Conservation (phyloP, 2,888 invertebrate genomes). For the Mythimna impura region DNA sequence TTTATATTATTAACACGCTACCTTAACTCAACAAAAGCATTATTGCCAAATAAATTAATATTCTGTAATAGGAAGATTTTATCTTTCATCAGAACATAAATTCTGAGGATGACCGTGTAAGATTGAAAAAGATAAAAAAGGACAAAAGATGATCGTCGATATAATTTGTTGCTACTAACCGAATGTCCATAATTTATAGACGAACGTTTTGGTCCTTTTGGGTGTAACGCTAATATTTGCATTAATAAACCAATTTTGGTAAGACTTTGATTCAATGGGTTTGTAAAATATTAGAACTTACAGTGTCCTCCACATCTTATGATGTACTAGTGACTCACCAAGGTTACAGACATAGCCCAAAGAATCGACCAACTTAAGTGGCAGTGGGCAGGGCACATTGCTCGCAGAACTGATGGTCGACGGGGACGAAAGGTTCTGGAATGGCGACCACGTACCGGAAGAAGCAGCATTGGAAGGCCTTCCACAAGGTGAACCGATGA, state of each 20-base stretch:
- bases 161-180: conserved; percentile 69
- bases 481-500: too few relatives aligned
- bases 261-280: neutral
- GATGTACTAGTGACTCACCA: too few relatives aligned
- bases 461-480: too few relatives aligned
- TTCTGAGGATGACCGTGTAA: conserved; percentile 71
- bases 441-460: too few relatives aligned
- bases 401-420: too few relatives aligned
- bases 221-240: conserved; percentile 33
- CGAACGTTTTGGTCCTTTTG: conserved; percentile 26
- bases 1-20: conserved; percentile 5
- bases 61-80: conserved; percentile 44
- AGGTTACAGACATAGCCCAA: too few relatives aligned
- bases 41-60: conserved; percentile 54
- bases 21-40: conserved; percentile 23
- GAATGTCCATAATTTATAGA: conserved; percentile 51
- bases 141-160: conserved; percentile 65
- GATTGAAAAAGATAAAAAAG: conserved; percentile 72
- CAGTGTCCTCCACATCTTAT: too few relatives aligned
- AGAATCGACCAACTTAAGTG: too few relatives aligned
- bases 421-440: too few relatives aligned
- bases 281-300: neutral
- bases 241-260: conserved; percentile 12
- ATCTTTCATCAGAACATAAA: conserved; percentile 62
- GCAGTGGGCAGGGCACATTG: too few relatives aligned